Percentiles rank a stretch among this genome's conserved stretches.
Conservation (phyloP, 2,797 vertebrate genomes). For the Sebastes taczanowskii region DNA sequence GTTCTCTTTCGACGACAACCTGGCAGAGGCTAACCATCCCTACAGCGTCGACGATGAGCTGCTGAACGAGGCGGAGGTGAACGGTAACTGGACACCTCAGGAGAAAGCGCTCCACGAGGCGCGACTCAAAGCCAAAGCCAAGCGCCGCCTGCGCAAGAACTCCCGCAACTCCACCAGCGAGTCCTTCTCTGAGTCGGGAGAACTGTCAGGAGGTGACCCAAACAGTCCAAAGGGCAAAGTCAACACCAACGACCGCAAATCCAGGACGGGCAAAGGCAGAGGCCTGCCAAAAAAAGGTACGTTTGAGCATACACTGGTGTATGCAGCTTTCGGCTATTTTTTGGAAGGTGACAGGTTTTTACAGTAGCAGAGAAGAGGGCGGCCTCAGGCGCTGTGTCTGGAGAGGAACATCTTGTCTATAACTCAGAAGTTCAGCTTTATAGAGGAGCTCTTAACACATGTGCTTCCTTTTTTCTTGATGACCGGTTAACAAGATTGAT, state of each 20-base stretch:
- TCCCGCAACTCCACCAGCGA: constrained; percentile 87
- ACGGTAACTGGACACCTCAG: constrained; percentile 87
- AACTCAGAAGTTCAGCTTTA: neutral
- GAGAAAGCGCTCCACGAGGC: constrained; percentile 90
- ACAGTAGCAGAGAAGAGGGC: neutral
- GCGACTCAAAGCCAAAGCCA: constrained; percentile 87
- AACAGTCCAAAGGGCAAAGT: constrained; percentile 83
- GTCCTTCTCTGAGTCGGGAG: constrained; percentile 80
- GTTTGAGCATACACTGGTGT: neutral
- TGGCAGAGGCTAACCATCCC: constrained; percentile 31
- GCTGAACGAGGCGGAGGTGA: constrained; percentile 78
- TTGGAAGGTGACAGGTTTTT: neutral
- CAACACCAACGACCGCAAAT: constrained; percentile 83
- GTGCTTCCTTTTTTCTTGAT: neutral
- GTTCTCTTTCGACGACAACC: constrained; percentile 49
- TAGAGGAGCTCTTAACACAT: neutral
- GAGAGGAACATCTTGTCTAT: too few species aligned
- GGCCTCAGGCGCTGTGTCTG: too few species aligned
- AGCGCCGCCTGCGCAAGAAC: constrained; percentile 84
- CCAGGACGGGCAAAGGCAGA: constrained; percentile 87
- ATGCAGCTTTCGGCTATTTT: neutral
- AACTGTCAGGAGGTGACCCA: constrained; percentile 73
- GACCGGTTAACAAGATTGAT: neutral
- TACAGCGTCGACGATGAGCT: constrained; percentile 74
- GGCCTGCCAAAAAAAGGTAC: constrained; percentile 91